A percentile compares a stretch with the other conserved stretches of the same genome.
Conservation (phyloP, 2,888 invertebrate genomes). For the Noctua fimbriata region DNA sequence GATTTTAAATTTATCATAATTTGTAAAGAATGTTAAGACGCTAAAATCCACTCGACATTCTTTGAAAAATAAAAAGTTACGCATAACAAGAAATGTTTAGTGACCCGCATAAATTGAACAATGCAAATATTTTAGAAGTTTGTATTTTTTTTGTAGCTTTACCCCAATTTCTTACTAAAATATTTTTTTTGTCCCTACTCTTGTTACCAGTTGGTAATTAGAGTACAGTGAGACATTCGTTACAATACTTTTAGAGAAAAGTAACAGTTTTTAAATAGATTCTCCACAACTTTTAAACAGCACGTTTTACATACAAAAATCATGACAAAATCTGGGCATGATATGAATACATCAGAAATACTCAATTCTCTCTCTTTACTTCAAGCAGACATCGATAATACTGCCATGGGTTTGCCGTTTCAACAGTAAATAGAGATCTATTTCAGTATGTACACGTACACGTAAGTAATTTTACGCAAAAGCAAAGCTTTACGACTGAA, state of each 20-base stretch:
- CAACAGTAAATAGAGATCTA: conserved; percentile 1
- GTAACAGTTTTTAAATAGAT: neutral
- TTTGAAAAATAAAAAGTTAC: conserved; percentile 10
- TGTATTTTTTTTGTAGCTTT: neutral
- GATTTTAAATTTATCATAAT: conserved; percentile 12
- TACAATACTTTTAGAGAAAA: neutral
- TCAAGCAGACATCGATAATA: conserved; percentile 10
- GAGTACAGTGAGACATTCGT: no score
- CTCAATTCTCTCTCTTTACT: conserved; percentile 1
- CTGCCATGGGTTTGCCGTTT: neutral
- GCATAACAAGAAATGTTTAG: neutral
- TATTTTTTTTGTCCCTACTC: neutral
- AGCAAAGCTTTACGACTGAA: conserved; percentile 36
- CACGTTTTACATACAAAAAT: neutral
- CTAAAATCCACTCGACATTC: conserved; percentile 3
- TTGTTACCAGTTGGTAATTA: no score
- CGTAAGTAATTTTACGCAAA: conserved; percentile 11
- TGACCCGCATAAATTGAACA: conserved; percentile 15
- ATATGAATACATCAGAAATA: neutral
- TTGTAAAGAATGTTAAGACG: conserved; percentile 2
- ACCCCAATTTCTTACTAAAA: neutral
- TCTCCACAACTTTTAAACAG: neutral
- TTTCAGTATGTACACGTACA: neutral
- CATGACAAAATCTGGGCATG: neutral
- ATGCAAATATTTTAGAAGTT: conserved; percentile 4